Evolutionary conservation across 2,888 invertebrate genomes (phyloP).

Genomic region (Lampropteryx suffumata): DNA sequence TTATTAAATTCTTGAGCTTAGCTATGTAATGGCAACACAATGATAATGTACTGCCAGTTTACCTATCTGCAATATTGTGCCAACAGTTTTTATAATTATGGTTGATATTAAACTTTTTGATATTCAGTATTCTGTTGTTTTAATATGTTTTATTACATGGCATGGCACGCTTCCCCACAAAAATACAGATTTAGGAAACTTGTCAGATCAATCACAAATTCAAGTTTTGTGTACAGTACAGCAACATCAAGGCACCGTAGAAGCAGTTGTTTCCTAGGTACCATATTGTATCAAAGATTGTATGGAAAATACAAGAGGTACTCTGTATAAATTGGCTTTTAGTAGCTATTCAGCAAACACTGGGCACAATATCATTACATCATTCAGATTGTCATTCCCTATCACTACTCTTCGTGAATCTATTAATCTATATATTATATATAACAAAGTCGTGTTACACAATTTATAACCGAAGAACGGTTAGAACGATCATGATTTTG

Average conservation of each 20-base stretch:
- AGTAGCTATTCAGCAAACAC: neutral
- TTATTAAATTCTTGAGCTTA: slow-evolving; percentile 46
- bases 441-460: no score
- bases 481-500: no score
- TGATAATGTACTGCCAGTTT: slow-evolving; percentile 48
- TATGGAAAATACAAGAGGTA: neutral
- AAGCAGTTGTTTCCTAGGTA: no score
- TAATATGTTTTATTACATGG: no score
- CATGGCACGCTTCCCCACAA: slow-evolving; percentile 32
- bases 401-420: no score
- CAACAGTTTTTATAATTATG: slow-evolving; percentile 70
- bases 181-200: neutral
- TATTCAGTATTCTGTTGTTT: slow-evolving; percentile 54
- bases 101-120: slow-evolving; percentile 75
- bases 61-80: slow-evolving; percentile 65
- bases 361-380: neutral
- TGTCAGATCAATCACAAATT: neutral
- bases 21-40: slow-evolving; percentile 34
- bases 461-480: no score
- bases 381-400: no score
- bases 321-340: neutral
- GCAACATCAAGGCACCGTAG: slow-evolving; percentile 1
- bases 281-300: no score
- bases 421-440: no score
- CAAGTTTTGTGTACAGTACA: neutral